Base-by-base conservation (phyloP, 2,113 vertebrate genomes). In the Chaetodon auriga region DNA sequence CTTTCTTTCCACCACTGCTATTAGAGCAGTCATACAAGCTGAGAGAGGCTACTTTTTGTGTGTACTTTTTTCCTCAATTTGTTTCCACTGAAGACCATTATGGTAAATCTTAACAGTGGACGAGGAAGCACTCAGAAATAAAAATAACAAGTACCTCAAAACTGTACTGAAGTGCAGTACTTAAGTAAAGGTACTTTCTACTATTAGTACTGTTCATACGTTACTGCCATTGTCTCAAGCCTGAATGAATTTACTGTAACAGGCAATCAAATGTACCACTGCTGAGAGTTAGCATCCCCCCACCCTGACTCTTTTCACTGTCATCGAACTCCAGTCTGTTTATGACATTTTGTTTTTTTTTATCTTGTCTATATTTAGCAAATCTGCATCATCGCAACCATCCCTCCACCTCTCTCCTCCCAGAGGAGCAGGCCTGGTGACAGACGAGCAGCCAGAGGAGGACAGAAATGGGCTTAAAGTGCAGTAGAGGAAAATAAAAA, bases 341-440 rank as follows among this genome's bases (percentile, higher is more conserved):
- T 15, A 51, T 14, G 53, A 9, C 21, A 19, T 36, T 5, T 63
- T 41, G 4, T 41, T 41, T 57, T 58, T 14, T 62, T 57, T 71
- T 15, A 36, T 63, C 30, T 21, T 41, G 10, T 73, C 21, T 23
- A 9, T 68, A 36, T 69, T 30, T 35, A 95, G 94, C 71, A 54
- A 84, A 90, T 72, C 84, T 94, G 68, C 93, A 95, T 83, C 94
- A 93, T 77, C 90, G 87, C 2, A 18, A 43, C 12, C 89, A 88
- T 63, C 80, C 79, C 2, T 75, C 68, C 41, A 35, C n/a, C 25
- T 75, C 71, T 36, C 76, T 62, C 48, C 0, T 66, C 60, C 78
- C 58, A 53, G 85, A 86, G 45, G 85, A 90, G 65, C 81, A 76
- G 36, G 57, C 21, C 61, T 36, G 77, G 62, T 81, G 54, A 54